Evolutionary conservation across 2,113 vertebrate species (phyloP), one percentile per base, ranked within the genome.

Genomic region (Tetrax tetrax): DNA sequence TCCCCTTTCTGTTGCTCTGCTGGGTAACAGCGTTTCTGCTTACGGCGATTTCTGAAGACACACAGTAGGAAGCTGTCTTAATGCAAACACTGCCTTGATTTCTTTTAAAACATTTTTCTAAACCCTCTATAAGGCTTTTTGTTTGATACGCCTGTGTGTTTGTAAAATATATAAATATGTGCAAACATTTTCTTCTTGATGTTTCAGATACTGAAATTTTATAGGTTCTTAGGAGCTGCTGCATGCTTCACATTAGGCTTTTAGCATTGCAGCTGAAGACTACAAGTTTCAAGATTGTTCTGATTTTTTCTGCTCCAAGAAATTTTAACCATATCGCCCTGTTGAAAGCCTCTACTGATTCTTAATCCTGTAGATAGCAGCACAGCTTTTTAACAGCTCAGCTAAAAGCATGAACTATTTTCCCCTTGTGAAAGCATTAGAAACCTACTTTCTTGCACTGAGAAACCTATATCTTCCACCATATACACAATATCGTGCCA

Each of bases 321-420:
- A 74, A 92, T 90, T 59, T 88, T 89, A 94, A 83, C 45, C 1
- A 1, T n/a, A 82, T 87, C 69, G 50, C 79, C 60, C 71, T 56
- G 64, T 27, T 57, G 60, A 38, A 78, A 92, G 51, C 28, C 51
- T 94, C 72, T 61, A 61, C 84, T 45, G 71, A 86, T 70, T 83
- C 80, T 70, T 50, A 83, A 70, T 12, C 45, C 56, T 68, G 72
- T 14, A 28, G 8, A 51, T 3, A 70, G 72, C 45, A 93, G 68
- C 33, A 89, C 35, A 86, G 51, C n/a, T 92, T 95, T 96, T 89
- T 60, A 72, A 70, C 59, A 59, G 21, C 83, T 87, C 93, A 83
- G 92, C 69, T 70, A 76, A 92, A 93, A 95, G 38, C 56, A 83
- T 16, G 37, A 83, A 33, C 35, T 86, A 12, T 57, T 71, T 90